A percentile compares a stretch with the other conserved stretches of the same genome.
Conservation (phyloP, 37 sponge, comb jelly and placozoan genomes). For the Agelas oroides region DNA sequence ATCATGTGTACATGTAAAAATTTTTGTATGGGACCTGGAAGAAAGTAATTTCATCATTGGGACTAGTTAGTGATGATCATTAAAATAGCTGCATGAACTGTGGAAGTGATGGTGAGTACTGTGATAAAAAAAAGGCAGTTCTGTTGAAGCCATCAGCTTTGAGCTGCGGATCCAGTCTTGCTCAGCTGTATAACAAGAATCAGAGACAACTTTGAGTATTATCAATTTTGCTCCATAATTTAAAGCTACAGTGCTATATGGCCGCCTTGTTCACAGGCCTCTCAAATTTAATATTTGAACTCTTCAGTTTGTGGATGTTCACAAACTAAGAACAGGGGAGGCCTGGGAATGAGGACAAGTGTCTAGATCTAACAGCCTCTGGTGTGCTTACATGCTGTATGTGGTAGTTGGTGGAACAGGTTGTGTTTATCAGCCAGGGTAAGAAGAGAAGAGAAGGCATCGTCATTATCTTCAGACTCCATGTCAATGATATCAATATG, state of each 20-base stretch:
- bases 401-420: background rate
- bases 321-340: no score
- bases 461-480: no score
- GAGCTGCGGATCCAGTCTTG: conserved; percentile 53
- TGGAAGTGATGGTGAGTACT: no score
- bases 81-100: no score
- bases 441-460: background rate
- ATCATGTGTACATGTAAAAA: no score
- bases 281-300: no score
- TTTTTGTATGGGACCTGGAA: background rate
- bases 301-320: no score
- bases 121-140: no score
- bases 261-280: no score
- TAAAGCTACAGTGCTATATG: background rate
- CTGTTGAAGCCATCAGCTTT: no score
- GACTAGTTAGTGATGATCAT: no score
- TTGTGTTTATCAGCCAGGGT: no score
- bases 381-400: conserved; percentile 47
- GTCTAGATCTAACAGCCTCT: background rate
- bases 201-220: background rate
- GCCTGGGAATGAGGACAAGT: background rate
- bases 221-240: background rate
- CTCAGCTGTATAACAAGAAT: conserved; percentile 32
- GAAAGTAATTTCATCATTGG: background rate
- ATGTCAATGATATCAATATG: background rate